Evolutionary conservation across 2,888 invertebrate species (phyloP), one percentile per base, ranked within the genome.

Genomic region (Lycia hirtaria): DNA sequence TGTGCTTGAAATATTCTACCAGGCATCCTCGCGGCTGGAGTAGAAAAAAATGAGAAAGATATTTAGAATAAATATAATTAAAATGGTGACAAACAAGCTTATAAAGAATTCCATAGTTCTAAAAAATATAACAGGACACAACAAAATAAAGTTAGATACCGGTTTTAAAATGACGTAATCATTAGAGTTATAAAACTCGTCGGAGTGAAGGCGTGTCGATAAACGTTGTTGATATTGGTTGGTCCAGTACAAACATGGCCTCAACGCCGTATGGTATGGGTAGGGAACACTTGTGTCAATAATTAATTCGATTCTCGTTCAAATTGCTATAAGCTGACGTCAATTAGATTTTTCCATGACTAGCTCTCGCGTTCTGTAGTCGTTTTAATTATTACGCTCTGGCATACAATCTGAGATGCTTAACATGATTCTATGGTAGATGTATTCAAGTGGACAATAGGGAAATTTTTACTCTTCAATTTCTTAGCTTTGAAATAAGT

Each of bases 171-270:
- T 54, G 54, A 54, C 49, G 53, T 58, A 53, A 58, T 14, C 20
- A 17, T 56, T 47, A 40, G 55, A 30, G 38, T 17, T 15, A 67
- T 49, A 60, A 62, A 59, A 49, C 49, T 24, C 41, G 60, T 41
- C 55, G 52, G 58, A 49, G 38, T 58, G 73, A 75, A 74, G 79
- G 79, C 74, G 76, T 76, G 78, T 66, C 75, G 52, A 56, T 47
- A 45, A 56, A 49, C 60, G 43, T 45, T 53, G 55, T 43, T 69
- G 66, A 69, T 62, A 78, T 78, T 79, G 76, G 79, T 55, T 38
- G 40, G 12, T 50, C 44, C 50, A 33, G 56, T 51, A 35, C 28
- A n/a, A 56, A 55, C 52, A 52, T 51, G 53, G 47, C 43, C 37
- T 37, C 47, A 40, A 47, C 26, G 22, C 43, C 50, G 50, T 56